Conservation (phyloP, 2,797 vertebrate species). For the Pipistrellus pipistrellus region DNA sequence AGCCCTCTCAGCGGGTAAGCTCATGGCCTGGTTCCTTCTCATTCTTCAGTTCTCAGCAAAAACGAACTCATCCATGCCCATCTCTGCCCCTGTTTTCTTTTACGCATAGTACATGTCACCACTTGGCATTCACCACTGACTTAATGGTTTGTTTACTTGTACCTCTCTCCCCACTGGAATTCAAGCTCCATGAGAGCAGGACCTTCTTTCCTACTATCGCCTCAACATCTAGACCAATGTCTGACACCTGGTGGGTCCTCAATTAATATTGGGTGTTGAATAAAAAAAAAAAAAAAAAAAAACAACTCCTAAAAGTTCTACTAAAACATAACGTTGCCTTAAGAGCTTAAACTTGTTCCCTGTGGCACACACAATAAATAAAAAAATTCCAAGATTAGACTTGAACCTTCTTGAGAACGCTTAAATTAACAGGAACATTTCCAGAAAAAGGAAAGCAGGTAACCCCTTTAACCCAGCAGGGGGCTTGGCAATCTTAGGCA, state of each 20-base stretch:
- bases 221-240: not conserved
- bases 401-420: not conserved
- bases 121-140: not conserved
- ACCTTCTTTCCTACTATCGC: not conserved
- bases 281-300: not conserved
- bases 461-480: not conserved
- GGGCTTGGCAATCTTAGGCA: not conserved
- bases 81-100: not conserved
- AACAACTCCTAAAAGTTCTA: conserved; percentile 2
- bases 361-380: conserved; percentile 1
- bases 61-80: not conserved
- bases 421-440: not conserved
- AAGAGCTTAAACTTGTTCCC: not conserved
- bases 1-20: not conserved
- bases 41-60: conserved; percentile 13
- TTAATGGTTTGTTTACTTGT: conserved; percentile 17
- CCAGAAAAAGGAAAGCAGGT: not conserved
- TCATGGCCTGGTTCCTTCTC: not conserved
- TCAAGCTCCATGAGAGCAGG: not conserved
- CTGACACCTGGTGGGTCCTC: not conserved
- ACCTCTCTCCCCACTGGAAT: not conserved
- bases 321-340: not conserved
- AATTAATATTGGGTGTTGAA: not conserved
- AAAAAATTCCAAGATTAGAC: not conserved
- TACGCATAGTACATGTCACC: not conserved